A percentile compares a stretch with the other conserved stretches of the same genome.
These are phyloP conservation scores for Nannobrachium achirus DNA, from an alignment of 2,113 vertebrate species.

Conservation along the genomic window DNA sequence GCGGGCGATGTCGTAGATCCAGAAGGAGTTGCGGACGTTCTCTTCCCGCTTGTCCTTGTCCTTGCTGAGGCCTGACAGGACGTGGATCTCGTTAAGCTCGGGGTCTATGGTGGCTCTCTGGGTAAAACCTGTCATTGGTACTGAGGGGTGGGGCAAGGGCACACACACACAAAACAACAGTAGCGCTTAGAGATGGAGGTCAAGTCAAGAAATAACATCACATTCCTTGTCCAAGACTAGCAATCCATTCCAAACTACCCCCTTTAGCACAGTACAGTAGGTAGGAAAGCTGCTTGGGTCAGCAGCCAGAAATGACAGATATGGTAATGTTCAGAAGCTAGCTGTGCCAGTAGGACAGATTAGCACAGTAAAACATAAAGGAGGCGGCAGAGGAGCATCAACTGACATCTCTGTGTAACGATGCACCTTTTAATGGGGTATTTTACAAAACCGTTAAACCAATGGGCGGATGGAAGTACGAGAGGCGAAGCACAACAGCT, in stretches of 20 bases:
- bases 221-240: too few relatives aligned
- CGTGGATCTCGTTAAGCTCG: conserved; percentile 97
- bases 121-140: conserved; percentile 99
- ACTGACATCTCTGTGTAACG: too few relatives aligned
- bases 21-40: conserved; percentile 99
- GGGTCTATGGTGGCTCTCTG: conserved; percentile 98
- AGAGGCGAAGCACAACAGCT: conserved; percentile 1
- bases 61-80: conserved; percentile 97
- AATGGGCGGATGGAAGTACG: not conserved
- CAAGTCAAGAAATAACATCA: not conserved
- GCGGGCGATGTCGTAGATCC: conserved; percentile 98
- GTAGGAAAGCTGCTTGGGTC: not conserved
- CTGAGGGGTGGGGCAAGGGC: conserved; percentile 72
- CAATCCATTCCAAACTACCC: not conserved
- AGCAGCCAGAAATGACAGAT: not conserved
- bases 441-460: not conserved
- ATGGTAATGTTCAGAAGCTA: not conserved
- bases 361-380: too few relatives aligned
- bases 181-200: not conserved
- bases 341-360: not conserved
- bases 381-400: too few relatives aligned
- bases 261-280: too few relatives aligned
- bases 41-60: conserved; percentile 98
- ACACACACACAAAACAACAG: not conserved
- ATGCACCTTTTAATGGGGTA: too few relatives aligned